A percentile compares a stretch with the other conserved stretches of the same genome.
These are phyloP conservation scores for Scaptodrosophila lebanonensis DNA, from an alignment of 1,140 invertebrate genomes.

Conservation along the genomic window DNA sequence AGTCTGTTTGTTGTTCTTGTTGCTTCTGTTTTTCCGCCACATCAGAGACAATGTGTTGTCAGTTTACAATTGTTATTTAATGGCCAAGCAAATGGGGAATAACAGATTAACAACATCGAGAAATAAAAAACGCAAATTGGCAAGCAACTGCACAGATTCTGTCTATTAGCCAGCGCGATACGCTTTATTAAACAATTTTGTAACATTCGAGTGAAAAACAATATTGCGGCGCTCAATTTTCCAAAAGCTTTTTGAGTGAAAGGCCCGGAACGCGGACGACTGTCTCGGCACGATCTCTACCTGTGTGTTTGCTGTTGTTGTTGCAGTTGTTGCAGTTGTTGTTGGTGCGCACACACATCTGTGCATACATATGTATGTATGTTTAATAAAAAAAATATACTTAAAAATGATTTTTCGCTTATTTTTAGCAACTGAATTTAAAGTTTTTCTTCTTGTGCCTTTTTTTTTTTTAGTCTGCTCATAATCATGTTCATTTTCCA, in stretches of 20 bases:
- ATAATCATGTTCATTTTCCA: constrained; percentile 71
- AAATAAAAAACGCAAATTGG: constrained; percentile 24
- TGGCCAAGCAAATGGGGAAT: constrained; percentile 32
- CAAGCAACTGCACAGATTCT: constrained; percentile 14
- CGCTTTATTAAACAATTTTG: constrained; percentile 26
- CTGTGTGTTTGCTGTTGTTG: not conserved
- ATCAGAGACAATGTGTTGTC: constrained; percentile 58
- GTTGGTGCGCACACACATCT: constrained; percentile 26
- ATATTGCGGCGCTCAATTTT: constrained; percentile 30
- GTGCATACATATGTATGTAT: constrained; percentile 1
- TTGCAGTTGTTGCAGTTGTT: constrained; percentile 48
- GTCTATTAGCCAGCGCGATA: too few relatives aligned
- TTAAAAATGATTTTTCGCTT: constrained; percentile 72
- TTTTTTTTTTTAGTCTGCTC: constrained; percentile 40
- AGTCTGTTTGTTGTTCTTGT: constrained; percentile 19
- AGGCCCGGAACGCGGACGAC: too few relatives aligned
- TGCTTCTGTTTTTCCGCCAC: constrained; percentile 36
- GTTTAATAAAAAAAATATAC: constrained; percentile 24
- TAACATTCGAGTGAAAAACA: constrained; percentile 17
- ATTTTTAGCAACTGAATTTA: constrained; percentile 71
- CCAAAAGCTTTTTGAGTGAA: constrained; percentile 60
- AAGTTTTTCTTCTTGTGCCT: constrained; percentile 44
- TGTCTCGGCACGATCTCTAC: constrained; percentile 26
- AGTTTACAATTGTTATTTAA: constrained; percentile 67
- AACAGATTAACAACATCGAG: constrained; percentile 4